Evolutionary conservation across 1,140 invertebrate genomes (phyloP).

Genomic region (Colletes latitarsis): DNA sequence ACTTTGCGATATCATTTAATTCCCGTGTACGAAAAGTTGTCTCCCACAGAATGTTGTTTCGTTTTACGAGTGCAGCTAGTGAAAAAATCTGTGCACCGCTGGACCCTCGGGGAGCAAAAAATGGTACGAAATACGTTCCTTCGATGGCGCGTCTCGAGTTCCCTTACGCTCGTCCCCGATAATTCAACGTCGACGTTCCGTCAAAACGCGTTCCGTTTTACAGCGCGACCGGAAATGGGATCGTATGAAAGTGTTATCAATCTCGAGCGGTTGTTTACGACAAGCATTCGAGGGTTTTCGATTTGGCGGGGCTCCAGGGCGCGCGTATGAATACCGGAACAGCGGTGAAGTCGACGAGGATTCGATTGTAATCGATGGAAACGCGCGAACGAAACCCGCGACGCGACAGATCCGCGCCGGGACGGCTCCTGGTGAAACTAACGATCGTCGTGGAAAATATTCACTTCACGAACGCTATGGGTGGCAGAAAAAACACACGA

Average conservation of each 20-base stretch:
- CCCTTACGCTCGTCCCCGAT: not conserved
- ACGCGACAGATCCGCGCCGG: not conserved
- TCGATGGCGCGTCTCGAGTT: not conserved
- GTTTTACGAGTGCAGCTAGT: not conserved
- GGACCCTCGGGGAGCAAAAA: too few relatives aligned
- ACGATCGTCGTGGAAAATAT: constrained; percentile 1
- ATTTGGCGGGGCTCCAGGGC: constrained; percentile 59
- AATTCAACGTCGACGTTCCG: constrained; percentile 26
- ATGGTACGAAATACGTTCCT: not conserved
- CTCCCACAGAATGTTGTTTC: too few relatives aligned
- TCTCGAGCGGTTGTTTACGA: constrained; percentile 60
- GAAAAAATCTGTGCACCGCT: too few relatives aligned
- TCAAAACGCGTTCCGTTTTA: constrained; percentile 2
- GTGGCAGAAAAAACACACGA: not conserved
- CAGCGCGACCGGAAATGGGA: not conserved
- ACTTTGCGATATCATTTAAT: too few relatives aligned
- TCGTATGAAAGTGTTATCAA: constrained; percentile 54
- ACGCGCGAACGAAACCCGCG: not conserved
- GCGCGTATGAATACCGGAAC: constrained; percentile 47
- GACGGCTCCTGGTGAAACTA: not conserved
- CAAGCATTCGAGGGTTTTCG: constrained; percentile 43
- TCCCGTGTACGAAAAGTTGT: too few relatives aligned
- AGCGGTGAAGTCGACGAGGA: constrained; percentile 41
- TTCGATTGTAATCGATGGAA: constrained; percentile 57
- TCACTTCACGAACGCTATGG: not conserved